phyloP scores from a whole-genome alignment of 2,797 vertebrate genomes.

The Takifugu ocellatus region DNA sequence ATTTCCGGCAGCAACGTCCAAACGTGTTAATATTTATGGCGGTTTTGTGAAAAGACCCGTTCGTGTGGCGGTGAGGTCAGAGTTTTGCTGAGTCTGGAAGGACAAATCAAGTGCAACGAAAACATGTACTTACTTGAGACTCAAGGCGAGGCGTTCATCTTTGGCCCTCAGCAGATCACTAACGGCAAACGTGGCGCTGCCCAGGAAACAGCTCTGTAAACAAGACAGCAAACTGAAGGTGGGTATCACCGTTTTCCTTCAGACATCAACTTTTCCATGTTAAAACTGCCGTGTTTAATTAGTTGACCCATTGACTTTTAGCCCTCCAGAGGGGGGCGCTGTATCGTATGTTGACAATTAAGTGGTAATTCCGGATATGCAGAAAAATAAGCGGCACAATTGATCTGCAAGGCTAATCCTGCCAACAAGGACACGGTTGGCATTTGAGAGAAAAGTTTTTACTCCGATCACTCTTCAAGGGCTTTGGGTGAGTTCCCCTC shows the following conservation, averaged over 20 bases:
- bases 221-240: too few species aligned
- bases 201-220: constrained; percentile 87
- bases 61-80: constrained; percentile 25
- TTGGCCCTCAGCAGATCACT: constrained; percentile 88
- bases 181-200: constrained; percentile 87
- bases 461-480: too few species aligned
- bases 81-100: constrained; percentile 18
- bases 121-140: constrained; percentile 81
- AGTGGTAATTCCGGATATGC: too few species aligned
- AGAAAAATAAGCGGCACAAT: too few species aligned
- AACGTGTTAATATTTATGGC: constrained; percentile 22
- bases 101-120: constrained; percentile 16
- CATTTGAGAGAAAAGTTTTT: too few species aligned
- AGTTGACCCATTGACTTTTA: too few species aligned
- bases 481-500: too few species aligned
- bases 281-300: too few species aligned
- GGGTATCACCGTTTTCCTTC: neutral
- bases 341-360: too few species aligned
- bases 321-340: too few species aligned
- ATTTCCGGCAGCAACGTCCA: constrained; percentile 5
- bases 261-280: neutral
- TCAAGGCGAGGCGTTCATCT: constrained; percentile 87
- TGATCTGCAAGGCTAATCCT: too few species aligned
- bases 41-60: constrained; percentile 23
- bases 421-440: too few species aligned